Base-by-base conservation (phyloP, 1,140 invertebrate species). In the Papilio machaon region DNA sequence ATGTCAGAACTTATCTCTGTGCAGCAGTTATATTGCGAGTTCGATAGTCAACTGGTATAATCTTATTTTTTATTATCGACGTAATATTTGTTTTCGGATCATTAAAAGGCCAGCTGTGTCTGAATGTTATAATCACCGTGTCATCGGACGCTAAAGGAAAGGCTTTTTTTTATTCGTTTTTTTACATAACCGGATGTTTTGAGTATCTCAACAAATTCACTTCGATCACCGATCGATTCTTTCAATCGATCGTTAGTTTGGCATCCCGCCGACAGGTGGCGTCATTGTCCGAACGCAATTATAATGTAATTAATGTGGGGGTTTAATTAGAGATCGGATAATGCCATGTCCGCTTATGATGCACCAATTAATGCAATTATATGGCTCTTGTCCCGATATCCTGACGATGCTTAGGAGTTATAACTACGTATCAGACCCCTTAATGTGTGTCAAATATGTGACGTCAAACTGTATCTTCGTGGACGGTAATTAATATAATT, bases 291-390 rank as follows among this genome's bases (percentile, higher is more conserved):
- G 74, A 30, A 84, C 79, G 90, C 91, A 92, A 92, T 93, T 92
- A 92, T 92, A 91, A 91, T 88, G 90, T 92, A 92, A 91, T 92
- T 92, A 93, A 93, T 92, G 91, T 90, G 88, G 89, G 82, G 84
- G 84, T 85, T 89, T 90, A 93, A 92, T 92, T 91, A 91, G 89
- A 89, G 75, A 91, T 91, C 89, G 91, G 90, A 92, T 92, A 93
- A 90, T 80, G 84, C 84, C 82, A 85, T 84, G 82, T 79, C 77
- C 82, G 86, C 88, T 92, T 91, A 93, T 91, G 88, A 91, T 91
- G 89, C 90, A 85, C 89, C 91, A 92, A 93, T 92, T 93, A 93
- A 87, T 84, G 84, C 86, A 88, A 90, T 91, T 92, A 91, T 91
- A 86, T 81, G 85, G 83, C 81, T 80, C 82, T 30, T 80, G 82